Conservation (phyloP, 1,140 invertebrate species). For the Calephelis nemesis region DNA sequence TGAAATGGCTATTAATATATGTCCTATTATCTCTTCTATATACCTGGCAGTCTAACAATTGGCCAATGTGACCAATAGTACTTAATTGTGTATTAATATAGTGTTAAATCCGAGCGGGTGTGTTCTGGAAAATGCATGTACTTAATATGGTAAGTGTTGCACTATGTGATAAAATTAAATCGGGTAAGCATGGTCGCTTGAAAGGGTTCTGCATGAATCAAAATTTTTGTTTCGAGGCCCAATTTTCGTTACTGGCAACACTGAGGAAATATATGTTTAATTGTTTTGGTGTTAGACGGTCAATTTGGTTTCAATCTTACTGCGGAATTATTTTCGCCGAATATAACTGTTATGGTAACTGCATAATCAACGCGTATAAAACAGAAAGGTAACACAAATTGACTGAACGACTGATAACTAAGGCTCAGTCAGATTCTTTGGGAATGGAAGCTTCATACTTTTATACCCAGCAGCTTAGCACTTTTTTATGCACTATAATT, state of each 20-base stretch:
- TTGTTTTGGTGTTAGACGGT: slow-evolving; percentile 31
- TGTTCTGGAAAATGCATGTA: slow-evolving; percentile 72
- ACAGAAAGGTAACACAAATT: too few relatives aligned
- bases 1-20: slow-evolving; percentile 67
- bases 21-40: slow-evolving; percentile 52
- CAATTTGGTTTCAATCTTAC: slow-evolving; percentile 18
- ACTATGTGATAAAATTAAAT: slow-evolving; percentile 28
- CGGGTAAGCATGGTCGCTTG: slow-evolving; percentile 20
- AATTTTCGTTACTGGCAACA: not conserved
- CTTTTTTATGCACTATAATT: too few relatives aligned
- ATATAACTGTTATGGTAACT: too few relatives aligned
- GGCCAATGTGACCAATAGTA: slow-evolving; percentile 15
- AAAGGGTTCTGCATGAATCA: slow-evolving; percentile 33
- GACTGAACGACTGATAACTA: too few relatives aligned
- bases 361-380: too few relatives aligned
- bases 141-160: slow-evolving; percentile 56
- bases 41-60: slow-evolving; percentile 13
- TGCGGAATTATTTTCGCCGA: too few relatives aligned
- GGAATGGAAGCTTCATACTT: too few relatives aligned
- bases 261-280: not conserved
- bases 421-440: too few relatives aligned
- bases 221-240: slow-evolving; percentile 21
- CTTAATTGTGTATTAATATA: slow-evolving; percentile 37
- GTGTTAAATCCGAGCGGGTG: slow-evolving; percentile 57
- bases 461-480: too few relatives aligned